These are phyloP conservation scores for Drosophila prosaltans DNA, from an alignment of 1,140 invertebrate species.

Conservation along the genomic window DNA sequence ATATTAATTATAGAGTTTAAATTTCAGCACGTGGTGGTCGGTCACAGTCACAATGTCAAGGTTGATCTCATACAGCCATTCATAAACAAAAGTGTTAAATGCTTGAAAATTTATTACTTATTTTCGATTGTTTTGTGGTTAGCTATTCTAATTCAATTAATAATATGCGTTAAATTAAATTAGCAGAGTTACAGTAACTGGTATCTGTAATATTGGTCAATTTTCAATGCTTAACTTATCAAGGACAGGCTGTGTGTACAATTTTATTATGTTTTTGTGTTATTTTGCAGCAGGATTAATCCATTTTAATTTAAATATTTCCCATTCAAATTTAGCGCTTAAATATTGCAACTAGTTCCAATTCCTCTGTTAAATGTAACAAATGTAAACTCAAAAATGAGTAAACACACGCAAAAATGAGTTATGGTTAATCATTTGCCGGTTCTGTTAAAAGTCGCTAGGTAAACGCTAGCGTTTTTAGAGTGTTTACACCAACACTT, in stretches of 20 bases:
- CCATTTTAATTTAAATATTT: too few relatives aligned
- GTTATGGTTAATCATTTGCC: too few relatives aligned
- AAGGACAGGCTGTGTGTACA: too few relatives aligned
- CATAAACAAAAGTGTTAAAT: slow-evolving; percentile 21
- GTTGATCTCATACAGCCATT: neutral
- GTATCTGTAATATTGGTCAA: neutral
- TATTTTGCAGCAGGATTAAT: too few relatives aligned
- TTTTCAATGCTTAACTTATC: neutral
- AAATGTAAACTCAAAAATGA: too few relatives aligned
- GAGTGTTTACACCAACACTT: too few relatives aligned
- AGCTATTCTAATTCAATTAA: slow-evolving; percentile 5
- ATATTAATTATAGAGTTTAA: neutral
- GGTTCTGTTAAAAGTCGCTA: too few relatives aligned
- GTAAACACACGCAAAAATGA: too few relatives aligned
- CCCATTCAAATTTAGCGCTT: neutral
- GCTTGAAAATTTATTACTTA: neutral
- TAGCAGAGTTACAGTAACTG: slow-evolving; percentile 5
- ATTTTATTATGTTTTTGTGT: too few relatives aligned
- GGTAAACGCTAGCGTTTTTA: too few relatives aligned
- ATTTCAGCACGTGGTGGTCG: neutral
- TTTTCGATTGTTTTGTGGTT: neutral
- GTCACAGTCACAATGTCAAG: slow-evolving; percentile 17
- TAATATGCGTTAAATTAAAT: neutral
- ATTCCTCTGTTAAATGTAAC: neutral
- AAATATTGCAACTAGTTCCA: neutral